phyloP scores from a whole-genome alignment of 2,888 invertebrate genomes.

The Pseudoips prasinana region DNA sequence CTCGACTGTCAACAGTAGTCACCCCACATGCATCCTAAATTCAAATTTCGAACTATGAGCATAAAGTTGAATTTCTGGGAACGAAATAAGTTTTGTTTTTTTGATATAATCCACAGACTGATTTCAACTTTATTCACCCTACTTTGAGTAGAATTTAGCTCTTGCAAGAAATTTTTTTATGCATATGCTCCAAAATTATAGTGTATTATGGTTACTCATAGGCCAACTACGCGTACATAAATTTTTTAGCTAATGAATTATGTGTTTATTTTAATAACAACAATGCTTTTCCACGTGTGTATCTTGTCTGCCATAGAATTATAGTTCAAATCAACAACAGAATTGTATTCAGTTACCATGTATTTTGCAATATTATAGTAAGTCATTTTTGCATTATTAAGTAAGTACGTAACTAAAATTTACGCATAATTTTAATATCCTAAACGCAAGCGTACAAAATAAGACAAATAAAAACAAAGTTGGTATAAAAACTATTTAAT shows the following conservation, averaged over 20 bases:
- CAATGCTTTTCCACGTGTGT: conserved; percentile 3
- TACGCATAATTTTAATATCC: neutral
- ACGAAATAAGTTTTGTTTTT: conserved; percentile 10
- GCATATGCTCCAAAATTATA: conserved; percentile 66
- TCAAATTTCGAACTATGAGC: conserved; percentile 27
- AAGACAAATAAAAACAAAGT: conserved; percentile 14
- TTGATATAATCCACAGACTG: conserved; percentile 6
- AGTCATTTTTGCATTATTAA: no score
- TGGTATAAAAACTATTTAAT: conserved; percentile 31
- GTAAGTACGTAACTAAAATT: no score
- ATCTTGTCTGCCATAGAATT: no score
- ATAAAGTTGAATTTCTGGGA: conserved; percentile 47
- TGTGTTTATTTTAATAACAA: conserved; percentile 43
- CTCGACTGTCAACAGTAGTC: conserved; percentile 59
- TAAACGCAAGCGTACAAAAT: neutral
- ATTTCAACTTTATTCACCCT: conserved; percentile 2
- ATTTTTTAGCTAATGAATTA: conserved; percentile 43
- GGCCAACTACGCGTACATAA: conserved; percentile 59
- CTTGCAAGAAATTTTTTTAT: conserved; percentile 40
- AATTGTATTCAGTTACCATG: no score
- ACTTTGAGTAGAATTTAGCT: conserved; percentile 22
- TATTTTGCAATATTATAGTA: no score
- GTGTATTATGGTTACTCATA: conserved; percentile 62
- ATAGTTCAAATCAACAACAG: no score
- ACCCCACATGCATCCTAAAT: conserved; percentile 30